Evolutionary conservation across 2,888 invertebrate species (phyloP), one percentile per base, ranked within the genome.

Genomic region (Netelia melanura): DNA sequence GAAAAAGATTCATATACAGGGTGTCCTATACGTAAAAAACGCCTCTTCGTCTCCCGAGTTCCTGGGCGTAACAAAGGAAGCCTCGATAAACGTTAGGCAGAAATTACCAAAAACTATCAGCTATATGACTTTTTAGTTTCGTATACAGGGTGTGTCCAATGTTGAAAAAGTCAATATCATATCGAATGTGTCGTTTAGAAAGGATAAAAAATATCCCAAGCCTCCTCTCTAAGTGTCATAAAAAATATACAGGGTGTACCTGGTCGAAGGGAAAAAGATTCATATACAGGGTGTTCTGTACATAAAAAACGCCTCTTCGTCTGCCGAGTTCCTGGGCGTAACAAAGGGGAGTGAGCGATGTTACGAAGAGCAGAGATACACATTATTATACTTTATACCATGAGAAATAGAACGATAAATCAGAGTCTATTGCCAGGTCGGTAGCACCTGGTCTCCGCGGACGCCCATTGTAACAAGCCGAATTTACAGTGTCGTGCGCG

Each of bases 331-430:
- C 14, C 11, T 11, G 11, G 6, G 5, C 21, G 21, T 58, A 38
- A 58, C 21, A 81, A 82, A 61, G 61, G 82, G 85, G 85, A 78
- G 79, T 82, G 85, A 85, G 65, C 1, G 78, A 75, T 74, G 82
- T 44, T 43, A 64, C 64, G 54, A n/a, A 64, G 3, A 68, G 43
- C 44, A 38, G 61, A 75, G 58, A 74, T 62, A 68, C 38, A 65
- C 38, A 58, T 48, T 74, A 30, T 67, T 56, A 67, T 52, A 52
- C 48, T 83, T 23, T 43, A 62, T 10, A 54, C 21, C 23, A 71
- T 58, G 71, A 77, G 77, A 77, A 56, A 64, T 43, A 68, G n/a
- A 43, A 76, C 85, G 85, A 85, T 85, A 85, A 85, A 85, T 85
- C 85, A 82, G 79, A 75, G 82, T 67, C 72, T 71, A 75, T 79